Evolutionary conservation across 2,888 invertebrate species (phyloP).

Genomic region (Fragum whitleyi): DNA sequence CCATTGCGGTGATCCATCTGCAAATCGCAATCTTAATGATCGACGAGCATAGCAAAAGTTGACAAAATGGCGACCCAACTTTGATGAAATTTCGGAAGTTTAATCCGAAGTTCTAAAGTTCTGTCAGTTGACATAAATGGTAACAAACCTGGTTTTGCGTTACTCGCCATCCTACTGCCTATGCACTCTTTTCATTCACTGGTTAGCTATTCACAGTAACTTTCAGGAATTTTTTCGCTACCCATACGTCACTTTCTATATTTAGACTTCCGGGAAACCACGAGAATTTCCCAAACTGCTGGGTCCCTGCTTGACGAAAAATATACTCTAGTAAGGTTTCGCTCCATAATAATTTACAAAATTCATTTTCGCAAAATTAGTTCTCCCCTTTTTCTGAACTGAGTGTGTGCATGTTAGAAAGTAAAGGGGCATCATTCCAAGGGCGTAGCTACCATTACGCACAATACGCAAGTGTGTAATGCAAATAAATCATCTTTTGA

Average conservation of each 20-base stretch:
- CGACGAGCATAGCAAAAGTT: neutral
- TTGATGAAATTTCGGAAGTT: neutral
- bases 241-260: slow-evolving; percentile 65
- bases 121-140: neutral
- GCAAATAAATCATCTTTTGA: no score
- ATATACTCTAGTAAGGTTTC: no score
- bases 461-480: no score
- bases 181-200: neutral
- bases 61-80: neutral
- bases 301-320: slow-evolving; percentile 8
- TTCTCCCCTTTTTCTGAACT: no score
- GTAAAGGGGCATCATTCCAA: no score
- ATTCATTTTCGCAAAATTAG: no score
- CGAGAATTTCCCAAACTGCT: slow-evolving; percentile 12
- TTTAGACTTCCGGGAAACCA: slow-evolving; percentile 61
- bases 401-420: neutral
- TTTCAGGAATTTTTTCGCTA: slow-evolving; percentile 27
- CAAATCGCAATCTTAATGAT: no score
- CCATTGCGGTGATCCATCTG: no score
- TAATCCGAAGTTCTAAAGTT: neutral
- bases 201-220: neutral
- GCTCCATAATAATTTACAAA: no score
- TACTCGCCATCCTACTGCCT: slow-evolving; percentile 23
- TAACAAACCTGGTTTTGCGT: slow-evolving; percentile 17
- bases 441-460: no score